phyloP scores from a whole-genome alignment of 2,888 invertebrate species.

The Habrosyne pyritoides region DNA sequence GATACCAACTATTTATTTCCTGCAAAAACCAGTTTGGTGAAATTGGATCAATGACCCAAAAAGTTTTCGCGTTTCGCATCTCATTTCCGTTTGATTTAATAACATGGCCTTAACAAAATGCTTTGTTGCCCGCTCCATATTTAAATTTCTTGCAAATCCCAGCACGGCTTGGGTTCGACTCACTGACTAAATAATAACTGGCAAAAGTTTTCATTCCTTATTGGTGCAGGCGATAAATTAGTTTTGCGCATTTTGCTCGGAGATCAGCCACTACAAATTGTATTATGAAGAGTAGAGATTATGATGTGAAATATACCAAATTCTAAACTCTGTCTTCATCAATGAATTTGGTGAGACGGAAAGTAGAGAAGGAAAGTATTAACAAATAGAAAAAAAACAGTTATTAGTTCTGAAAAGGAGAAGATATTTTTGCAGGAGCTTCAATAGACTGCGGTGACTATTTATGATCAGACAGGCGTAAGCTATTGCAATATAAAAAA shows the following conservation, averaged over 20 bases:
- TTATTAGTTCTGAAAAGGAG: no score
- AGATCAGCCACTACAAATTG: neutral
- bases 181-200: slow-evolving; percentile 33
- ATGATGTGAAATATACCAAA: neutral
- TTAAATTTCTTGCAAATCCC: slow-evolving; percentile 55
- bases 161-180: slow-evolving; percentile 37
- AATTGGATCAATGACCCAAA: slow-evolving; percentile 49
- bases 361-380: no score
- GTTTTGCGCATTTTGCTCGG: neutral
- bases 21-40: slow-evolving; percentile 29
- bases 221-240: slow-evolving; percentile 10
- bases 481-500: no score
- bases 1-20: slow-evolving; percentile 10
- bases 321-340: no score
- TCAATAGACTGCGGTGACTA: no score
- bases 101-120: slow-evolving; percentile 57
- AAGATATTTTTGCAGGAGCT: no score
- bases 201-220: slow-evolving; percentile 30
- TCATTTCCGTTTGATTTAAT: slow-evolving; percentile 59
- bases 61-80: slow-evolving; percentile 48
- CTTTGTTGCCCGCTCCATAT: slow-evolving; percentile 53
- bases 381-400: no score
- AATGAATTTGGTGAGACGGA: no score
- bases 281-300: neutral
- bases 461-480: no score